Evolutionary conservation across 2,797 vertebrate genomes (phyloP).

Genomic region (Kryptolebias ocellatus): DNA sequence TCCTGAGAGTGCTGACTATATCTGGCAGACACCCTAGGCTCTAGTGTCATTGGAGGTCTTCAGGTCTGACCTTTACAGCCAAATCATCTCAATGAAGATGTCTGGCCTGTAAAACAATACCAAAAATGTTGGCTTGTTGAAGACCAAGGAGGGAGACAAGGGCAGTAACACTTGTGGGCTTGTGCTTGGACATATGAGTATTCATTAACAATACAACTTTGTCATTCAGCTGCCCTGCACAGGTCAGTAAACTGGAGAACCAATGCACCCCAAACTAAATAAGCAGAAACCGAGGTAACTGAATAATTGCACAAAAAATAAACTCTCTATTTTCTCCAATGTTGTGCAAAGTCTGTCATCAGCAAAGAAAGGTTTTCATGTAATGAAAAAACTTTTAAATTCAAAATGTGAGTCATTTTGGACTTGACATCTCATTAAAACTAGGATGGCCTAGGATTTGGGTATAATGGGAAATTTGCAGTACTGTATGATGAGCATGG

Average conservation of each 20-base stretch:
- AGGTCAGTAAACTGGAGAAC: conserved; percentile 47
- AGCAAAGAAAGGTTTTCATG: conserved; percentile 34
- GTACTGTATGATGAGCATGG: conserved; percentile 36
- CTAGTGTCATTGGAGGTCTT: conserved; percentile 69
- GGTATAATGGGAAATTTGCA: conserved; percentile 62
- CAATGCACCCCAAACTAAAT: conserved; percentile 36
- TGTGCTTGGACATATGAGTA: conserved; percentile 28
- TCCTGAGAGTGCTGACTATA: conserved; percentile 60
- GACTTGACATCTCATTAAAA: conserved; percentile 55
- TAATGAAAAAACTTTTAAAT: neutral
- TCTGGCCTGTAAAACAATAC: conserved; percentile 58
- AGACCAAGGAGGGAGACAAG: conserved; percentile 18
- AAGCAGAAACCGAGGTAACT: conserved; percentile 33
- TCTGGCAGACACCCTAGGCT: conserved; percentile 65
- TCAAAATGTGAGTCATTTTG: conserved; percentile 42
- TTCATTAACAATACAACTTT: conserved; percentile 60
- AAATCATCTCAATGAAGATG: conserved; percentile 68
- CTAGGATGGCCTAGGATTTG: conserved; percentile 35
- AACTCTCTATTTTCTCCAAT: conserved; percentile 30
- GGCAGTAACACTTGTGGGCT: conserved; percentile 38
- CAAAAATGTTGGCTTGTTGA: conserved; percentile 60
- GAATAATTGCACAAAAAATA: conserved; percentile 46
- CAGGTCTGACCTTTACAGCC: conserved; percentile 73
- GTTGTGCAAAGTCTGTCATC: conserved; percentile 37
- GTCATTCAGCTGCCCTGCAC: conserved; percentile 29